Evolutionary conservation across 1,140 invertebrate genomes (phyloP).

Genomic region (Aphaenogaster floridana): DNA sequence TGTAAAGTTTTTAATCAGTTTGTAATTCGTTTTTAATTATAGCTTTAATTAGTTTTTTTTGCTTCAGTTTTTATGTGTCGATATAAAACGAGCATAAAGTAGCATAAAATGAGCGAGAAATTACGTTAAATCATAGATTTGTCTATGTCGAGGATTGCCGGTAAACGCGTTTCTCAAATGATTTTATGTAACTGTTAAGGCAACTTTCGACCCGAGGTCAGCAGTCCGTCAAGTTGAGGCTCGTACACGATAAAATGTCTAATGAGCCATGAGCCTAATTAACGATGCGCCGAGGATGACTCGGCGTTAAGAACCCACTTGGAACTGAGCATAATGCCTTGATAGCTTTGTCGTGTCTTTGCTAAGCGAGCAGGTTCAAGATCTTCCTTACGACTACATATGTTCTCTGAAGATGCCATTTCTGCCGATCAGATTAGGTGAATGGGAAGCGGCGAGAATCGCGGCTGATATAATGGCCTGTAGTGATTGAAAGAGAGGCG

Average conservation of each 20-base stretch:
- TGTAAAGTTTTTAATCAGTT: not conserved
- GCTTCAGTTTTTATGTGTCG: not conserved
- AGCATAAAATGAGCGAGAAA: not conserved
- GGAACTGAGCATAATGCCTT: not conserved
- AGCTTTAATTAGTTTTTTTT: not conserved
- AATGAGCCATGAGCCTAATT: constrained; percentile 58
- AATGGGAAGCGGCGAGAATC: constrained; percentile 35
- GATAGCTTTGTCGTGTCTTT: constrained; percentile 52
- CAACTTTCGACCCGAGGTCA: constrained; percentile 43
- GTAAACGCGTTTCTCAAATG: constrained; percentile 9
- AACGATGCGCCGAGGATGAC: constrained; percentile 46
- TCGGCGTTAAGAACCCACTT: constrained; percentile 16
- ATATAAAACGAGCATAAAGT: not conserved
- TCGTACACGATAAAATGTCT: constrained; percentile 28
- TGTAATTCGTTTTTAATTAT: too few relatives aligned
- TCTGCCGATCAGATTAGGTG: constrained; percentile 56
- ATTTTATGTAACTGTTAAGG: constrained; percentile 48
- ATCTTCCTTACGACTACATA: constrained; percentile 30
- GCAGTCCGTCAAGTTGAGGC: constrained; percentile 30
- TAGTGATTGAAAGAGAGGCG: constrained; percentile 15
- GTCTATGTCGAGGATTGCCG: not conserved
- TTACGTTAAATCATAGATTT: not conserved
- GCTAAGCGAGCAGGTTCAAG: constrained; percentile 36
- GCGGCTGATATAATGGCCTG: constrained; percentile 24
- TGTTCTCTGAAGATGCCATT: constrained; percentile 40